A percentile compares a stretch with the other conserved stretches of the same genome.
Conservation (phyloP, 1,140 invertebrate species). For the Liolophura sinensis region DNA sequence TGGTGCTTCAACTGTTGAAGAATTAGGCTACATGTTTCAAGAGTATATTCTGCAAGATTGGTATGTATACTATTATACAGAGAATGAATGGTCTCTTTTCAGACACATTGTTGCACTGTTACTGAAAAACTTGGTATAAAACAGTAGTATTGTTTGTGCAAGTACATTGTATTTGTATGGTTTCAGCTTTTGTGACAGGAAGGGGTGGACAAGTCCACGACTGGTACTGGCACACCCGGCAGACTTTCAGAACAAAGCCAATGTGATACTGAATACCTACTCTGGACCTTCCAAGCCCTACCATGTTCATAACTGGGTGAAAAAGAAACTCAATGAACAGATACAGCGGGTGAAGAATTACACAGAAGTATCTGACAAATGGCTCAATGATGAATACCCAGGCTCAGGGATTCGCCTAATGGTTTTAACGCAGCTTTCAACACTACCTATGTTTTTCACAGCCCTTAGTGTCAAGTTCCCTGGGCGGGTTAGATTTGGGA, state of each 20-base stretch:
- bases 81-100: no score
- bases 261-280: slow-evolving; percentile 59
- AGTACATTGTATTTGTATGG: slow-evolving; percentile 14
- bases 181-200: slow-evolving; percentile 60
- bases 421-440: slow-evolving; percentile 55
- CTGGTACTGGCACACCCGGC: slow-evolving; percentile 62
- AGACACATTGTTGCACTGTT: no score
- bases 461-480: slow-evolving; percentile 64
- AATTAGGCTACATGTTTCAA: no score
- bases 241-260: slow-evolving; percentile 61
- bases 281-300: slow-evolving; percentile 42
- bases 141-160: neutral
- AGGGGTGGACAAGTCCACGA: slow-evolving; percentile 59
- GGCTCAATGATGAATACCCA: slow-evolving; percentile 39
- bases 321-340: slow-evolving; percentile 57
- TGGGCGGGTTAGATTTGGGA: slow-evolving; percentile 62
- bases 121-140: neutral
- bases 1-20: no score
- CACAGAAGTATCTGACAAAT: slow-evolving; percentile 43
- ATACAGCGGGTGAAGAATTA: slow-evolving; percentile 49
- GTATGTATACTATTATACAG: no score
- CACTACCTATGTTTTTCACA: slow-evolving; percentile 62
- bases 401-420: slow-evolving; percentile 55
- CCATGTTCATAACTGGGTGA: slow-evolving; percentile 60
- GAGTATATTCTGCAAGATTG: no score